phyloP scores from a whole-genome alignment of 2,797 vertebrate genomes.

The Crocodylus rhombifer region DNA sequence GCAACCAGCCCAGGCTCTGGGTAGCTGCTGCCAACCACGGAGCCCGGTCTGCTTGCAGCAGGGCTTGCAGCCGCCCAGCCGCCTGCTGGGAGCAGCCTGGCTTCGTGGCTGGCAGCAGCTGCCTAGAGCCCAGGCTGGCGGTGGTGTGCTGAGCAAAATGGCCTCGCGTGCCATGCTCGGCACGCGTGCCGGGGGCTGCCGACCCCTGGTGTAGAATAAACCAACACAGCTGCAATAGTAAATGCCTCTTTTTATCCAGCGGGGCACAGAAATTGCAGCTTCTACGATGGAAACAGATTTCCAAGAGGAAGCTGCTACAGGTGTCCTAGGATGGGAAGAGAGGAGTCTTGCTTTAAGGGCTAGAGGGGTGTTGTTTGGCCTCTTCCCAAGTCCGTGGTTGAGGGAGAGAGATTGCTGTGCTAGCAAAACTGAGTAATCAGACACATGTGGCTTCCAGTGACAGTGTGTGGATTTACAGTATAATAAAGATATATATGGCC shows the following conservation, averaged over 20 bases:
- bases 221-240: background rate
- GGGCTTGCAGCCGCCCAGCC: too few species aligned
- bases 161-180: too few species aligned
- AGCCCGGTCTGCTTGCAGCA: too few species aligned
- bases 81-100: too few species aligned
- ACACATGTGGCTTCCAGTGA: slow-evolving; percentile 58
- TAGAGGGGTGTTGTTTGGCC: background rate
- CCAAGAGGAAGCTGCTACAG: background rate
- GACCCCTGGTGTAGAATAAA: too few species aligned
- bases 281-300: background rate
- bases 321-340: background rate
- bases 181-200: too few species aligned
- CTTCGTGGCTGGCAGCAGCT: too few species aligned
- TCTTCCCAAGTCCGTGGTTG: background rate
- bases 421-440: slow-evolving; percentile 40
- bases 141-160: too few species aligned
- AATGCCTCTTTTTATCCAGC: background rate
- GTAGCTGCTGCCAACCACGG: too few species aligned
- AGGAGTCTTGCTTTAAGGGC: rapidly evolving
- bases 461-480: slow-evolving; percentile 66
- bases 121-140: too few species aligned
- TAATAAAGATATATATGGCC: slow-evolving; percentile 71
- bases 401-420: slow-evolving; percentile 1
- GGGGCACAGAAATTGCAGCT: background rate
- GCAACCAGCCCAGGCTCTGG: too few species aligned